phyloP scores from a whole-genome alignment of 2,113 vertebrate genomes.

The Ameiurus melas region DNA sequence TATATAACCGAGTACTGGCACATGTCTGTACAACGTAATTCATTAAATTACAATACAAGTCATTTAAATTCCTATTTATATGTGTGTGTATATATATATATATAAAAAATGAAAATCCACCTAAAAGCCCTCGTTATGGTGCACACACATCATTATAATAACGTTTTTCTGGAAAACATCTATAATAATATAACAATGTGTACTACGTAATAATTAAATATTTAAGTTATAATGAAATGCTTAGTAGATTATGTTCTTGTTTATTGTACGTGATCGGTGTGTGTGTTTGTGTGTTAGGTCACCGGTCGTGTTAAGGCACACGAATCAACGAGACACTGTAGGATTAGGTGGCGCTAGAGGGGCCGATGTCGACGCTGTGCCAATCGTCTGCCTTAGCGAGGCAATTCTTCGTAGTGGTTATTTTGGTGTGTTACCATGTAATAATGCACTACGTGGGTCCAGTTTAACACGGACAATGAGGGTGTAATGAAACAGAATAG shows the following conservation, averaged over 20 bases:
- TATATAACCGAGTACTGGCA: background rate
- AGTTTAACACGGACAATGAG: constrained; percentile 6
- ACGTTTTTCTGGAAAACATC: constrained; percentile 68
- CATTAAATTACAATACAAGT: constrained; percentile 62
- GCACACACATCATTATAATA: constrained; percentile 69
- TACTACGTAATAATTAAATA: constrained; percentile 69
- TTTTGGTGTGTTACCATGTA: background rate
- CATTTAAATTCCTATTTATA: constrained; percentile 54
- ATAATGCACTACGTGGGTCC: background rate
- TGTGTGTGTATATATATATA: too few species aligned
- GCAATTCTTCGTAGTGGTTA: background rate
- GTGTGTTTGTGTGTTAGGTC: constrained; percentile 47
- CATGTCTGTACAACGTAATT: constrained; percentile 55
- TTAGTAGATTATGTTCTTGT: constrained; percentile 59
- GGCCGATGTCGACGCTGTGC: constrained; percentile 9
- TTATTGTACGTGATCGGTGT: constrained; percentile 1
- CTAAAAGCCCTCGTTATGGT: constrained; percentile 68
- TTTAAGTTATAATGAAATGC: background rate
- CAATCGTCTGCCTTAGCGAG: background rate
- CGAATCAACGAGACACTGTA: constrained; percentile 37
- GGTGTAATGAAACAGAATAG: background rate
- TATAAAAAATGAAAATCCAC: constrained; percentile 50
- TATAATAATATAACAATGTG: constrained; percentile 73
- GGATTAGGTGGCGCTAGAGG: background rate
- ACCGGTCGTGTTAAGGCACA: constrained; percentile 58